Base-by-base conservation (phyloP, 2,113 vertebrate species). In the Dipodomys merriami region DNA sequence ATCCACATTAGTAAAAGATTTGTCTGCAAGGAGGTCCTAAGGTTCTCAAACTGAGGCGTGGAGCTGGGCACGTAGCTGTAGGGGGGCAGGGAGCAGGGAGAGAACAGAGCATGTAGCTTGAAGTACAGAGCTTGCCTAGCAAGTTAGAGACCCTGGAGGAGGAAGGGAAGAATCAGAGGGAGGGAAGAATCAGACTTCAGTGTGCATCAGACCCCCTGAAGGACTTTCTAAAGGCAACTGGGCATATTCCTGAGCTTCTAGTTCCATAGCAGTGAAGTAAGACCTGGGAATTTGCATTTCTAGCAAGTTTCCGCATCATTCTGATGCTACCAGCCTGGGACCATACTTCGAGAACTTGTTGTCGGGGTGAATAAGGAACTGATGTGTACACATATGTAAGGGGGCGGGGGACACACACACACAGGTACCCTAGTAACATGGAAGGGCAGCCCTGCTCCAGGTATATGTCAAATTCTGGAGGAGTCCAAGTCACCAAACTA, bases 161-260 rank as follows among this genome's bases (percentile, higher is more conserved):
- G 53, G 16, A 13, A 57, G 53, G 53, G 53, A 57, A 57, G 53
- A 57, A 53, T 60, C 22, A 73, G 39, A 39, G 39, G 53, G 53
- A 57, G 53, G 53, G 53, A 57, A 57, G 53, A 57, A 65, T 60
- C 25, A 73, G 19, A 65, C 6, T 11, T 7, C 20, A 23, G 65
- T 4, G 6, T 10, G 12, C 13, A 6, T 2, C 11, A 33, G 49
- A 49, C 7, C 6, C 62, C 53, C 18, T 0, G 1, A 30, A 44
- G 27, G 35, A 35, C 30, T 15, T 68, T 39, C 12, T 39, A 49
- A 88, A 73, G 72, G 23, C 4, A 0, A 0, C 81, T 15, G 84
- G 74, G 80, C 35, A n/a, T 33, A 25, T 20, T 30, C 22, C 27
- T 2, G 9, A 78, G 39, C 5, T 64, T 25, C n/a, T 30, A 6